phyloP scores from a whole-genome alignment of 1,140 invertebrate genomes.

The Drosophila pseudoobscura region DNA sequence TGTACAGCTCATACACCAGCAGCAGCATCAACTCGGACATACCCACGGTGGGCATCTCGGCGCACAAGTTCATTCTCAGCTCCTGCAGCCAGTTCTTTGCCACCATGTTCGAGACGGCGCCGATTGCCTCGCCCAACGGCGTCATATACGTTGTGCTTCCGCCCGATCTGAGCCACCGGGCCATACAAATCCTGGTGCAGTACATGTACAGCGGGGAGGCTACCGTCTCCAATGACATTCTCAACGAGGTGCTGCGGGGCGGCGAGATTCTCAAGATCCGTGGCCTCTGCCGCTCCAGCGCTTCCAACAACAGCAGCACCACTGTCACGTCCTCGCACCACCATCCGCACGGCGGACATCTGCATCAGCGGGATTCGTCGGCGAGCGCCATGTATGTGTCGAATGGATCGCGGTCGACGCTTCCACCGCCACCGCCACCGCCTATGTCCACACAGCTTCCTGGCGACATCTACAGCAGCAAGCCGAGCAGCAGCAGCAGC shows the following conservation, averaged over 20 bases:
- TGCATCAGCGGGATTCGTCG: slow-evolving; percentile 63
- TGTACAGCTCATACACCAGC: slow-evolving; percentile 86
- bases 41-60: slow-evolving; percentile 88
- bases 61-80: slow-evolving; percentile 93
- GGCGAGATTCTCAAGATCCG: slow-evolving; percentile 91
- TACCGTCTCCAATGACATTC: slow-evolving; percentile 92
- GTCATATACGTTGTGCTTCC: slow-evolving; percentile 91
- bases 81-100: slow-evolving; percentile 87
- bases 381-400: slow-evolving; percentile 60
- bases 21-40: slow-evolving; percentile 67
- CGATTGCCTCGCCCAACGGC: slow-evolving; percentile 84
- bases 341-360: slow-evolving; percentile 72
- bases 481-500: slow-evolving; percentile 39
- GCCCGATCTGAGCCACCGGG: slow-evolving; percentile 90
- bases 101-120: slow-evolving; percentile 81
- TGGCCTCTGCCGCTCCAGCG: slow-evolving; percentile 87
- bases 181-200: slow-evolving; percentile 91
- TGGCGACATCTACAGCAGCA: slow-evolving; percentile 59
- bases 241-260: slow-evolving; percentile 90
- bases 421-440: slow-evolving; percentile 50
- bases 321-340: slow-evolving; percentile 48
- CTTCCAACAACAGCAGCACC: slow-evolving; percentile 73
- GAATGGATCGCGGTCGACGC: slow-evolving; percentile 57
- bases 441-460: slow-evolving; percentile 60
- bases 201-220: slow-evolving; percentile 95